Conservation (phyloP, 2,113 vertebrate species). For the Odocoileus hemionus region DNA sequence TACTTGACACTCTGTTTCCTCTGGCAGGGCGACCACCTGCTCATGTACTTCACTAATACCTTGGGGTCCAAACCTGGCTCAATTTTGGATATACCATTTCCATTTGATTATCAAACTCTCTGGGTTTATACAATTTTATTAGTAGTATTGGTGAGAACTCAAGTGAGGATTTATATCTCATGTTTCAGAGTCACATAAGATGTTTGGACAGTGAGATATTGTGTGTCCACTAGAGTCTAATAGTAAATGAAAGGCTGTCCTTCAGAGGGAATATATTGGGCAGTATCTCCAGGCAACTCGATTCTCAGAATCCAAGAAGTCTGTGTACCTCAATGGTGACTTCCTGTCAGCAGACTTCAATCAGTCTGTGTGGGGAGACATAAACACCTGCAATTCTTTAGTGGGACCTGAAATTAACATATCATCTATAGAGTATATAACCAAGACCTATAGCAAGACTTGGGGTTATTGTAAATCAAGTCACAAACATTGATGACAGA, state of each 20-base stretch:
- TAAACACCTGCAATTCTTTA: neutral
- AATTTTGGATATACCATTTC: neutral
- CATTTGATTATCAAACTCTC: neutral
- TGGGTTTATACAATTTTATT: neutral
- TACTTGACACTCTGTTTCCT: neutral
- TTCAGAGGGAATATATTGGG: neutral
- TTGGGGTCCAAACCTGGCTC: neutral
- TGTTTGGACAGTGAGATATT: neutral
- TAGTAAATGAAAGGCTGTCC: neutral
- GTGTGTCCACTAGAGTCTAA: neutral
- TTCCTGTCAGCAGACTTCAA: neutral
- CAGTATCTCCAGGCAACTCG: neutral
- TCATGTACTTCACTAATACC: neutral
- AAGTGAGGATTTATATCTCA: neutral
- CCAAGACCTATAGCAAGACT: neutral
- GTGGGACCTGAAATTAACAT: neutral
- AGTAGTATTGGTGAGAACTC: neutral
- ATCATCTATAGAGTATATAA: neutral
- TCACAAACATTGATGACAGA: neutral
- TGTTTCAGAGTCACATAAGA: neutral
- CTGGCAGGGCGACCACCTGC: neutral
- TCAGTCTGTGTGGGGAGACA: neutral
- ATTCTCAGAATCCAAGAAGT: neutral
- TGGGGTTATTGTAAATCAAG: neutral
- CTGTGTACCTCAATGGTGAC: neutral